phyloP scores from a whole-genome alignment of 2,113 vertebrate species.

The Tretioscincus oriximinensis region DNA sequence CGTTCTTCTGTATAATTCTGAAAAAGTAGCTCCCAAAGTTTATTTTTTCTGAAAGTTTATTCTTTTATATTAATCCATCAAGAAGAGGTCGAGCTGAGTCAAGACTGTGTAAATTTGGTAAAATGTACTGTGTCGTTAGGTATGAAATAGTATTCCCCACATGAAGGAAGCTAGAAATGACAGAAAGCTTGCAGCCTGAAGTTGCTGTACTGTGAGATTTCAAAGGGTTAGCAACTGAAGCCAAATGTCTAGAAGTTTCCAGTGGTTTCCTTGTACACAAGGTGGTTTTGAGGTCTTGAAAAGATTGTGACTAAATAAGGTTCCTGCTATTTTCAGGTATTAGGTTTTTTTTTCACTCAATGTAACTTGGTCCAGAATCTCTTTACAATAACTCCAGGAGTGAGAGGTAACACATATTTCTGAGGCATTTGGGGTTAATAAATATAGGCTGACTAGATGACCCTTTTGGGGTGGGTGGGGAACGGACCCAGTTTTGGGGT shows the following conservation, averaged over 20 bases:
- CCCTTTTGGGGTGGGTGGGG: no score
- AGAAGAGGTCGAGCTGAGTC: neutral
- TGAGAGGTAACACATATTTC: neutral
- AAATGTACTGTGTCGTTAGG: neutral
- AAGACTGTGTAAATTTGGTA: neutral
- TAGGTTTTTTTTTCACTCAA: neutral
- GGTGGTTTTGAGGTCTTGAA: neutral
- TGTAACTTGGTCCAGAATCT: neutral
- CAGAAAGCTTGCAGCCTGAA: neutral
- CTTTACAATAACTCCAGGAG: neutral
- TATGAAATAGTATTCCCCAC: conserved; percentile 17
- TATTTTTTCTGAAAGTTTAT: neutral
- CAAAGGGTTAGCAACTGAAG: neutral
- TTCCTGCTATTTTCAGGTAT: neutral
- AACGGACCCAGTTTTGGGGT: no score
- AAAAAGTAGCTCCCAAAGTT: neutral
- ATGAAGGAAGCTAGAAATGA: neutral
- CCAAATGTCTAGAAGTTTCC: neutral
- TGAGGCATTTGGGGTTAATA: neutral
- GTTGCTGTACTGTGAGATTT: neutral
- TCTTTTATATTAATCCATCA: conserved; percentile 1
- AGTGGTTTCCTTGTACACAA: neutral
- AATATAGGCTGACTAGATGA: no score
- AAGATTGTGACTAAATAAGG: neutral
- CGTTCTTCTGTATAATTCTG: neutral